phyloP scores from a whole-genome alignment of 2,888 invertebrate species.

The Ichneumoninae sp. region DNA sequence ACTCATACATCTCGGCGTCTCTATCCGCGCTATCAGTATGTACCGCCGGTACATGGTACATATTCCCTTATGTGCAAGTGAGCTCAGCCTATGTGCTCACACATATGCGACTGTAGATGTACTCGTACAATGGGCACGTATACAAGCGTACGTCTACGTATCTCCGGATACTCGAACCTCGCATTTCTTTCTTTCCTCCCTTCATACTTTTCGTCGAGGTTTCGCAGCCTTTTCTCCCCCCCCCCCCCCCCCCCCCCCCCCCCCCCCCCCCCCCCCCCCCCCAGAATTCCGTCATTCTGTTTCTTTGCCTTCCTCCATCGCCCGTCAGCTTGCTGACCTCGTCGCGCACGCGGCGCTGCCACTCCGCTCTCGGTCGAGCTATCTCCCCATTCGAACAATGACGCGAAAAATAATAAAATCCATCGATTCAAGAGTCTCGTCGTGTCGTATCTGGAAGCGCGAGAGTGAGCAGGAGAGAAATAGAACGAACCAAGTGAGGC shows the following conservation, averaged over 20 bases:
- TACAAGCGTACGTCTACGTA: background rate
- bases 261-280: constrained; percentile 5
- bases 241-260: constrained; percentile 24
- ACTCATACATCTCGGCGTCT: constrained; percentile 46
- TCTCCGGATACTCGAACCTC: constrained; percentile 16
- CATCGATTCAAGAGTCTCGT: constrained; percentile 53
- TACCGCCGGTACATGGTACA: constrained; percentile 37
- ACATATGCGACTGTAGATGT: constrained; percentile 2
- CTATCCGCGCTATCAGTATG: constrained; percentile 27
- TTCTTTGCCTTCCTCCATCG: constrained; percentile 4
- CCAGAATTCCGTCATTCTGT: constrained; percentile 35
- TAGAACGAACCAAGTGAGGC: constrained; percentile 30
- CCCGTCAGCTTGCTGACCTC: constrained; percentile 37
- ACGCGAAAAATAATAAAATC: constrained; percentile 70
- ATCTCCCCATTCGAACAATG: constrained; percentile 58
- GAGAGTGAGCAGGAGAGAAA: constrained; percentile 7
- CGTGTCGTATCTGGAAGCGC: background rate
- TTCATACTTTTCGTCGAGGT: constrained; percentile 40
- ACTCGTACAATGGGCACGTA: constrained; percentile 7
- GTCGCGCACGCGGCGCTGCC: constrained; percentile 37
- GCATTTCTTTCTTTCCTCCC: constrained; percentile 6
- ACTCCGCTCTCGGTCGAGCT: constrained; percentile 40
- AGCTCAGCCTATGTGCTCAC: background rate
- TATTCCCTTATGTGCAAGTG: constrained; percentile 28
- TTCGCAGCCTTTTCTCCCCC: constrained; percentile 34